Percentiles rank a stretch among this genome's conserved stretches.
These are phyloP conservation scores for Terrapene triunguis DNA, from an alignment of 2,113 vertebrate species.

Conservation along the genomic window DNA sequence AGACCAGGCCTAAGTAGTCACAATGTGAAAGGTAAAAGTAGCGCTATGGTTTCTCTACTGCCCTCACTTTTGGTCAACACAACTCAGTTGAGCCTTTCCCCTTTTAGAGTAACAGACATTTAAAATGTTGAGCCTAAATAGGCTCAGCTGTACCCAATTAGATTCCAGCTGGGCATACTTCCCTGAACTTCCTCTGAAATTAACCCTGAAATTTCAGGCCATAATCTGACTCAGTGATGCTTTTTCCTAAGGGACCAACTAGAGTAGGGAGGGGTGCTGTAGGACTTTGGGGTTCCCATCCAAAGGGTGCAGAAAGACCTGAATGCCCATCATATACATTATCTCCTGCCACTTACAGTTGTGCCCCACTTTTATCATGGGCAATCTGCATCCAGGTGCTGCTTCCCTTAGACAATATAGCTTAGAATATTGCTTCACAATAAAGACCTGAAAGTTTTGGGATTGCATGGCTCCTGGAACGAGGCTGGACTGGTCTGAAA, in stretches of 20 bases:
- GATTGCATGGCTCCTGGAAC: neutral
- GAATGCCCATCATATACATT: neutral
- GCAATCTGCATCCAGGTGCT: neutral
- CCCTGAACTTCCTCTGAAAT: neutral
- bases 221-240: neutral
- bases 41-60: neutral
- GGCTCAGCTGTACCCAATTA: neutral
- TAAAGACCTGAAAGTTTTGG: neutral
- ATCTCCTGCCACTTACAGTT: neutral
- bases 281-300: neutral
- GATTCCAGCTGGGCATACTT: neutral
- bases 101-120: neutral
- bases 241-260: neutral
- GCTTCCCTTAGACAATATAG: neutral
- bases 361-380: neutral
- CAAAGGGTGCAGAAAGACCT: neutral
- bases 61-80: neutral
- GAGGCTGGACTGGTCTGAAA: neutral
- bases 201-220: neutral
- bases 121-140: neutral
- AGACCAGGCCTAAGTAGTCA: neutral
- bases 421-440: neutral
- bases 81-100: neutral
- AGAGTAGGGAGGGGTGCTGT: neutral
- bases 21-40: neutral